These are phyloP conservation scores for Poliocrania exsul DNA, from an alignment of 2,797 vertebrate genomes.

Conservation along the genomic window DNA sequence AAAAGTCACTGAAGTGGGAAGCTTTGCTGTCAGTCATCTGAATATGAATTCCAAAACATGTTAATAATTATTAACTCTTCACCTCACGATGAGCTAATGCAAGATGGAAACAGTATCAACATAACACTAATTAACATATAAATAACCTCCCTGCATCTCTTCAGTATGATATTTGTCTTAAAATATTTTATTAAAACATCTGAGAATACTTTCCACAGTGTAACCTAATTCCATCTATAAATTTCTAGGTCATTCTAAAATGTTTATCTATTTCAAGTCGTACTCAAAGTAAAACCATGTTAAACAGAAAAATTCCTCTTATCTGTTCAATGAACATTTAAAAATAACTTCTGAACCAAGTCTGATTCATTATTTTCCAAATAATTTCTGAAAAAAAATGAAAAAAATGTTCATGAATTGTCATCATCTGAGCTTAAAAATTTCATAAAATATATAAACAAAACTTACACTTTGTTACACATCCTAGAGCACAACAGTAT, in stretches of 20 bases:
- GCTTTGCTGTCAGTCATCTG: background rate
- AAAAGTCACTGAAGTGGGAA: background rate
- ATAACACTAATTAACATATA: background rate
- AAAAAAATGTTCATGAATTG: background rate
- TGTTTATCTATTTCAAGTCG: background rate
- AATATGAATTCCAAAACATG: background rate
- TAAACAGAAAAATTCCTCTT: background rate
- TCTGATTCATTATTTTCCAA: background rate
- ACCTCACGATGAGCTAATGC: background rate
- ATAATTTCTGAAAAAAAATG: background rate
- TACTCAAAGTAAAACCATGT: background rate
- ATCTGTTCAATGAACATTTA: background rate
- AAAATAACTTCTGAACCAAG: background rate
- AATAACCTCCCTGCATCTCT: background rate
- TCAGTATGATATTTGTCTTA: background rate
- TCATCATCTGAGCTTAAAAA: background rate
- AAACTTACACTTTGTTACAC: background rate
- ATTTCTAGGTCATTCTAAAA: background rate
- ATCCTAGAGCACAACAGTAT: background rate
- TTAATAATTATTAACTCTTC: conserved; percentile 14
- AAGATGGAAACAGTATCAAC: background rate
- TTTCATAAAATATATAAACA: background rate
- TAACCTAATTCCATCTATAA: background rate
- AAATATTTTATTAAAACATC: background rate
- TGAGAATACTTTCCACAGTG: background rate